Conservation (phyloP, 2,888 invertebrate species). For the Notocelia uddmanniana region DNA sequence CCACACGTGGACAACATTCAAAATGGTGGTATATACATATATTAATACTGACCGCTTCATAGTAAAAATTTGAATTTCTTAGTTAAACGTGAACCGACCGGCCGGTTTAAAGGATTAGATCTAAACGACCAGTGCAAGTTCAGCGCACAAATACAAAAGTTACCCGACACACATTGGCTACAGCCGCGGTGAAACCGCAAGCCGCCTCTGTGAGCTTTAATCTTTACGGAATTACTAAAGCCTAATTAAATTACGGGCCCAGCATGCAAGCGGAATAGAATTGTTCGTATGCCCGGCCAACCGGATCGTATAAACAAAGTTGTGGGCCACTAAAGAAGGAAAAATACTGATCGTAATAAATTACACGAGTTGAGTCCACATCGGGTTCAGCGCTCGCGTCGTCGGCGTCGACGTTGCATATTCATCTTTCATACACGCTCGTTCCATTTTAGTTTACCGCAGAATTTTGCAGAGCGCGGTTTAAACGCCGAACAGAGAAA, state of each 20-base stretch:
- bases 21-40: too few relatives aligned
- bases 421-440: conserved; percentile 74
- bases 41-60: not conserved
- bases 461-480: conserved; percentile 68
- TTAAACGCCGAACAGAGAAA: conserved; percentile 75
- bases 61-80: not conserved
- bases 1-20: too few relatives aligned
- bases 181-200: conserved; percentile 42
- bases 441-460: conserved; percentile 64
- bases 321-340: conserved; percentile 52
- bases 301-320: conserved; percentile 51
- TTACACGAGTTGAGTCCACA: conserved; percentile 57
- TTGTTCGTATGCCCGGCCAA: conserved; percentile 51
- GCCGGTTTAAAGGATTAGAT: conserved; percentile 38
- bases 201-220: conserved; percentile 44
- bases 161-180: conserved; percentile 44
- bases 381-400: conserved; percentile 60
- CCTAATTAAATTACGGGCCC: conserved; percentile 58
- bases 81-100: not conserved
- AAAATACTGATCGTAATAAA: conserved; percentile 62
- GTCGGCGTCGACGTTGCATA: conserved; percentile 68
- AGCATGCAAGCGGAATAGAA: conserved; percentile 53
- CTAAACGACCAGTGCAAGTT: conserved; percentile 40
- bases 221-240: conserved; percentile 47
- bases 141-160: conserved; percentile 45